phyloP scores from a whole-genome alignment of 2,113 vertebrate genomes.

The Xiphophorus couchianus region DNA sequence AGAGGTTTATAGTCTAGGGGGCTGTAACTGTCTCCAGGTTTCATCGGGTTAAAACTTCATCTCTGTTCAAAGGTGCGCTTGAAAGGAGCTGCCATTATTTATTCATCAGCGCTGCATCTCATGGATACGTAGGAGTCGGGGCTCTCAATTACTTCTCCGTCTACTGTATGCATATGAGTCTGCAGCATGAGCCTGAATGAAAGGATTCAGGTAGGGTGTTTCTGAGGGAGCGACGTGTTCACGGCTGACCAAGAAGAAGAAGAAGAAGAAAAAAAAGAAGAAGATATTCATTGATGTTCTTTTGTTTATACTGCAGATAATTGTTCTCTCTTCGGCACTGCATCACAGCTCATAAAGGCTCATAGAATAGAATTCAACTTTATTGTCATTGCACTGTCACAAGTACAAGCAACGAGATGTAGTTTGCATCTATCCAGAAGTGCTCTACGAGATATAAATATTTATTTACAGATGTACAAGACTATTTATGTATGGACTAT shows the following conservation, averaged over 20 bases:
- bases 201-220: conserved; percentile 14
- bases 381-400: too few relatives aligned
- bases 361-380: background rate
- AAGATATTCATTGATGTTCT: background rate
- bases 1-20: conserved; percentile 43
- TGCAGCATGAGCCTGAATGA: conserved; percentile 33
- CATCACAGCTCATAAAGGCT: conserved; percentile 7
- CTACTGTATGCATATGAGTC: conserved; percentile 29
- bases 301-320: conserved; percentile 6
- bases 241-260: background rate
- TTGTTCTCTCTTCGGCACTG: conserved; percentile 25
- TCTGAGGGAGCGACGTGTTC: conserved; percentile 6
- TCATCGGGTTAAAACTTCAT: conserved; percentile 64
- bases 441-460: too few relatives aligned
- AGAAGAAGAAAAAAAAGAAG: background rate
- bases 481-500: too few relatives aligned
- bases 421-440: too few relatives aligned
- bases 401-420: too few relatives aligned
- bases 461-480: too few relatives aligned
- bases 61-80: conserved; percentile 68
- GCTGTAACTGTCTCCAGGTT: conserved; percentile 54
- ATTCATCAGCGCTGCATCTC: conserved; percentile 69
- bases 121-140: conserved; percentile 45
- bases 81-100: conserved; percentile 70
- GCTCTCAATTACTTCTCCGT: conserved; percentile 53